A percentile compares a stretch with the other conserved stretches of the same genome.
These are phyloP conservation scores for Phalacrocorax carbo DNA, from an alignment of 2,113 vertebrate genomes.

Conservation along the genomic window DNA sequence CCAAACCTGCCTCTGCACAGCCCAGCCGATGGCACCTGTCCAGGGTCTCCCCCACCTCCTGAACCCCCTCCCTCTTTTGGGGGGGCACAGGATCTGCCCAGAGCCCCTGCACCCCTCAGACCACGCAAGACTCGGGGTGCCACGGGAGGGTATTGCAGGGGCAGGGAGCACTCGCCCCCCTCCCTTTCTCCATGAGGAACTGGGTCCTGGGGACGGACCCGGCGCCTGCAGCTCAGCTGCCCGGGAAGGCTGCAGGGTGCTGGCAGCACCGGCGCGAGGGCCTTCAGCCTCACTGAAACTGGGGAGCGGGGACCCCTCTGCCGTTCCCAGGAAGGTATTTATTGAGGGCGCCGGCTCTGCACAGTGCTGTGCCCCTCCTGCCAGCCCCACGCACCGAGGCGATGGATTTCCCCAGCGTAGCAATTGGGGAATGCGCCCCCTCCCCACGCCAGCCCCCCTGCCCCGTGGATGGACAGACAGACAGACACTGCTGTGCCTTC, in stretches of 20 bases:
- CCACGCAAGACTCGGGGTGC: neutral
- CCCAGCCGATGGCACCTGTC: too few species aligned
- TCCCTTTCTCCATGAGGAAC: neutral
- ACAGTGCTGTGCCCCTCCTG: neutral
- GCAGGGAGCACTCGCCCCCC: neutral
- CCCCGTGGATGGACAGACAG: neutral
- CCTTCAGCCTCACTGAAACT: neutral
- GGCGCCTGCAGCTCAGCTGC: neutral
- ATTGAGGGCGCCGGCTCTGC: neutral
- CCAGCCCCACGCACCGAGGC: accelerated
- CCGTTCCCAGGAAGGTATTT: neutral
- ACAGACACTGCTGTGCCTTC: neutral
- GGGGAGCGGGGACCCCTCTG: neutral
- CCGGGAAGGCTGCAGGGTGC: neutral
- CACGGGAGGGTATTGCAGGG: neutral
- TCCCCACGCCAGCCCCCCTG: accelerated
- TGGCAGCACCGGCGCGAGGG: neutral
- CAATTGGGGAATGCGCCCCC: neutral
- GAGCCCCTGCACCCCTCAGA: neutral
- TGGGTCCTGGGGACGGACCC: neutral
- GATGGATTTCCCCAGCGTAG: neutral
- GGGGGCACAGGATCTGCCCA: neutral
- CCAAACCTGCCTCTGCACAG: too few species aligned
- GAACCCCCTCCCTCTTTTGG: neutral
- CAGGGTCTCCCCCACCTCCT: too few species aligned